phyloP scores from a whole-genome alignment of 1,140 invertebrate species.

The Aphidius gifuensis region DNA sequence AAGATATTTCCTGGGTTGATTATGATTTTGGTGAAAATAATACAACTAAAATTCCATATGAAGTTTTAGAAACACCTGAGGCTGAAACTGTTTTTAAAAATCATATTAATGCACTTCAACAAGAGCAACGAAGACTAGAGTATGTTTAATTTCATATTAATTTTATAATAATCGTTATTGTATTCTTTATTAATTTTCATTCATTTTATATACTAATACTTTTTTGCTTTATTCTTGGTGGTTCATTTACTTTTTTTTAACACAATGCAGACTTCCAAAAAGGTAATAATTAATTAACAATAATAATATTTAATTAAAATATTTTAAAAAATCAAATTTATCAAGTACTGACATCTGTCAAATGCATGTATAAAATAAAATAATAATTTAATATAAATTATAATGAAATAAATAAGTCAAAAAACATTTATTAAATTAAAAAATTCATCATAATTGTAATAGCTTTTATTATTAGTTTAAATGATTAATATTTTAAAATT shows the following conservation, averaged over 20 bases:
- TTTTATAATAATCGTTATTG: no score
- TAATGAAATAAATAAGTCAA: not conserved
- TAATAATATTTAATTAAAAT: conserved; percentile 3
- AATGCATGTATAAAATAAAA: no score
- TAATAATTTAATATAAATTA: not conserved
- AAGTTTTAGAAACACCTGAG: conserved; percentile 85
- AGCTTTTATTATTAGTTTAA: conserved; percentile 11
- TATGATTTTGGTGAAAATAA: conserved; percentile 67
- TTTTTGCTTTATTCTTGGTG: conserved; percentile 54
- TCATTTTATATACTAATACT: conserved; percentile 19
- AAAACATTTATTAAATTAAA: not conserved
- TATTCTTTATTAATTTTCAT: not conserved
- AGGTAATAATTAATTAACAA: conserved; percentile 40
- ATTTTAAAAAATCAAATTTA: no score
- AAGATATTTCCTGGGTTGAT: conserved; percentile 78
- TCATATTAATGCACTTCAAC: conserved; percentile 85
- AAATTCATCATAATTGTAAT: conserved; percentile 7
- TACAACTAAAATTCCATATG: conserved; percentile 81
- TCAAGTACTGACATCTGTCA: no score
- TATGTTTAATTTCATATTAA: conserved; percentile 56
- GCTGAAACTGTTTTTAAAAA: conserved; percentile 89
- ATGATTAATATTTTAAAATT: conserved; percentile 11
- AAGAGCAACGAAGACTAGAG: conserved; percentile 87
- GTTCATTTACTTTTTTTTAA: conserved; percentile 33
- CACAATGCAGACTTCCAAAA: conserved; percentile 55